Conservation (phyloP, 2,113 vertebrate species). For the Aplodontia rufa region DNA sequence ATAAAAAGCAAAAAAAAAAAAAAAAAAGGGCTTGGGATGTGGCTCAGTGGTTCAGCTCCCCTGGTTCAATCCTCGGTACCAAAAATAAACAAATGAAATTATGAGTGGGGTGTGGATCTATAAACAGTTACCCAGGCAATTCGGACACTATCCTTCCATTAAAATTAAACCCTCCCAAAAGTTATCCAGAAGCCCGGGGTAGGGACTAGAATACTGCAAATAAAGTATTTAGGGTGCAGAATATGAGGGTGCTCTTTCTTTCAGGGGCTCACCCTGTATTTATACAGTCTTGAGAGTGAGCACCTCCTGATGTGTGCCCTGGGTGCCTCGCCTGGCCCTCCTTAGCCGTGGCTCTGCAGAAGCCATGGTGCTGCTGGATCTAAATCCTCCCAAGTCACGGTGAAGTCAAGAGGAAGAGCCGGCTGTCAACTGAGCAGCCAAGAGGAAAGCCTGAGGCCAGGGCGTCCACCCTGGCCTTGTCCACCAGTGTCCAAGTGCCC, state of each 20-base stretch:
- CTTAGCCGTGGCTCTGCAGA: not conserved
- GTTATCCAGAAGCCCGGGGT: not conserved
- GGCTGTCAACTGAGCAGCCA: not conserved
- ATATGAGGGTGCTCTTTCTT: not conserved
- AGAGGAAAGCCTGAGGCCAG: not conserved
- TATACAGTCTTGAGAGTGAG: not conserved
- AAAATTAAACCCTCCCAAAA: too few relatives aligned
- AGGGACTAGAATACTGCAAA: not conserved
- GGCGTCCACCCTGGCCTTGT: accelerated
- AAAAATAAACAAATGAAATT: too few relatives aligned
- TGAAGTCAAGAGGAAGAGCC: not conserved
- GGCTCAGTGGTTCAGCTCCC: too few relatives aligned
- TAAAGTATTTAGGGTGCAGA: accelerated
- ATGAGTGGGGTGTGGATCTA: not conserved
- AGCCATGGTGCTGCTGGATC: not conserved
- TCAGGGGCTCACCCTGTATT: not conserved
- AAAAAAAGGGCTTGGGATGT: too few relatives aligned
- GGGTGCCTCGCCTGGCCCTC: not conserved
- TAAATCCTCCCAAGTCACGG: not conserved
- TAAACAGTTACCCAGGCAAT: not conserved
- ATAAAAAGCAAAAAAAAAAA: too few relatives aligned
- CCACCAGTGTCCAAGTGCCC: not conserved
- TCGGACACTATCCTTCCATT: too few relatives aligned
- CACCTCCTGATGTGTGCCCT: not conserved
- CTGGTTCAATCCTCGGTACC: too few relatives aligned